A percentile compares a stretch with the other conserved stretches of the same genome.
Evolutionary conservation across 2,888 invertebrate species (phyloP).

Genomic region (Drosophila seclusa): DNA sequence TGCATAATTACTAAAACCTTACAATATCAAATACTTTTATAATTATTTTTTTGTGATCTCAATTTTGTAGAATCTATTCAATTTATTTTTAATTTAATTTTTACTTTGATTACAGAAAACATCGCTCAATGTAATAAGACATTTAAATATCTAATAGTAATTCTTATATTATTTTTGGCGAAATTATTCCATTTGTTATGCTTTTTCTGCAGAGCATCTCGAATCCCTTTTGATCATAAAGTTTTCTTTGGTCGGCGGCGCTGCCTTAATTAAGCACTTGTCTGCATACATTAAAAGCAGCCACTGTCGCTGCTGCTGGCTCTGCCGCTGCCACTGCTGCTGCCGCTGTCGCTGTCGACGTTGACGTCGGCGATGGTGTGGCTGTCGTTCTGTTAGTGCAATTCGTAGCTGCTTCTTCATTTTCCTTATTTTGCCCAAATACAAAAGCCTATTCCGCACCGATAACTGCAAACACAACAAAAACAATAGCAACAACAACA

Average conservation of each 20-base stretch:
- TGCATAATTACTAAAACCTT: too few species aligned
- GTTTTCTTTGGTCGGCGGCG: slow-evolving; percentile 40
- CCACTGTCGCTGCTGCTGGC: slow-evolving; percentile 55
- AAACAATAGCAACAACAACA: slow-evolving; percentile 42
- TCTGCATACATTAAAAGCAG: slow-evolving; percentile 81
- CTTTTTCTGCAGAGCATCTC: background rate
- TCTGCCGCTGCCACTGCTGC: slow-evolving; percentile 51
- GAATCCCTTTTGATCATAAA: background rate
- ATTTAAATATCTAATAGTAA: background rate
- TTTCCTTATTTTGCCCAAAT: slow-evolving; percentile 81
- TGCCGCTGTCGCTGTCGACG: slow-evolving; percentile 25
- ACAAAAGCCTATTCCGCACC: slow-evolving; percentile 82
- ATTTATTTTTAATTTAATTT: background rate
- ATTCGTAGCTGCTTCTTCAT: slow-evolving; percentile 62
- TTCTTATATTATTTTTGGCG: background rate
- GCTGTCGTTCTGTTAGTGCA: slow-evolving; percentile 33
- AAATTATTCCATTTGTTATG: background rate
- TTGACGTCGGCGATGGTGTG: slow-evolving; percentile 23
- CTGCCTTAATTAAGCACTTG: slow-evolving; percentile 81
- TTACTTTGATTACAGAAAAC: background rate
- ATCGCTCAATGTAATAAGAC: background rate
- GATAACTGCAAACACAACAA: slow-evolving; percentile 79
- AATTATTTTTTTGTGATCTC: background rate
- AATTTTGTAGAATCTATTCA: background rate
- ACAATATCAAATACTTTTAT: background rate